phyloP scores from a whole-genome alignment of 2,113 vertebrate genomes.

The Sakesphorus luctuosus region DNA sequence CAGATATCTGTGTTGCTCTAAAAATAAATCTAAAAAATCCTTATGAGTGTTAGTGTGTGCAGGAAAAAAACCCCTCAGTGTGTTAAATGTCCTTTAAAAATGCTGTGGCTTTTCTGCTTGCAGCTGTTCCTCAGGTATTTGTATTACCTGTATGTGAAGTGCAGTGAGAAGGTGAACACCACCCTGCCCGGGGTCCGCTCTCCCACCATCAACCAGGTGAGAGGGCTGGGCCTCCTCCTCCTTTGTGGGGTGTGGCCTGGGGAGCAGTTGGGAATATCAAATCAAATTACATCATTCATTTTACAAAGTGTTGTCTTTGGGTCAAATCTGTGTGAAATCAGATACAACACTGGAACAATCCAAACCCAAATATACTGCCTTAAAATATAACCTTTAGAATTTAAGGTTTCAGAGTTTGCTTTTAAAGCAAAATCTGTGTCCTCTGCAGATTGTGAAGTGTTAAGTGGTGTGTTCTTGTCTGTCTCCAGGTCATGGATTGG shows the following conservation, averaged over 20 bases:
- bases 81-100: neutral
- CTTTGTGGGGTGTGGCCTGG: neutral
- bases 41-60: neutral
- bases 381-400: neutral
- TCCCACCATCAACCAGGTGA: constrained; percentile 87
- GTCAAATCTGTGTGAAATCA: neutral
- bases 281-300: neutral
- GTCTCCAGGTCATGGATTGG: constrained; percentile 92
- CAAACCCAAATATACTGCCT: neutral
- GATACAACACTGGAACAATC: neutral
- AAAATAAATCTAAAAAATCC: rapidly evolving
- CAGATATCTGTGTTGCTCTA: neutral
- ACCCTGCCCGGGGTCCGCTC: constrained; percentile 72
- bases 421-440: neutral
- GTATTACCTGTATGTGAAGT: constrained; percentile 88
- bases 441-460: neutral
- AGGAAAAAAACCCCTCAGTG: neutral
- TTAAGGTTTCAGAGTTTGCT: neutral
- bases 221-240: neutral
- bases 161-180: constrained; percentile 76
- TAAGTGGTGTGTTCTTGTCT: neutral
- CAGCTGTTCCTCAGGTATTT: constrained; percentile 93
- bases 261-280: neutral
- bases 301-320: neutral
- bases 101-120: neutral